Evolutionary conservation across 2,113 vertebrate genomes (phyloP), one percentile per base, ranked within the genome.

Genomic region (Felis chaus): DNA sequence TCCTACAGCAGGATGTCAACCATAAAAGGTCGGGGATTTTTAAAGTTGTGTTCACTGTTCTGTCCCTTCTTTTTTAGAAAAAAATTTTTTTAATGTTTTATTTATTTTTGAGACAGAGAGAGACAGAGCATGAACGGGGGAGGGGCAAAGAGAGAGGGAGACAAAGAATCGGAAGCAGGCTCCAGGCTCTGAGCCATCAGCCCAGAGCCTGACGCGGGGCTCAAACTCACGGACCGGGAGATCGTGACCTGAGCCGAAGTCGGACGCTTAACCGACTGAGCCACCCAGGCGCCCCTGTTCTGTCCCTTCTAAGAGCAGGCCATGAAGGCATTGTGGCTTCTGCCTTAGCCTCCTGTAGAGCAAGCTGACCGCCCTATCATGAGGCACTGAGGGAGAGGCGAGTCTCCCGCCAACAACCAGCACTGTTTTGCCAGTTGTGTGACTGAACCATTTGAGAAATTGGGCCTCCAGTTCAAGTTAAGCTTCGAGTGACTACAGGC

Each of bases 321-420:
- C 16, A 1, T 18, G 18, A 50, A 29, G 36, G 71, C 27, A 0
- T 13, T 39, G 36, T 1, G 18, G n/a, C 48, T 76, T 39, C 53
- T 66, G 29, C 39, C 27, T 33, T 86, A 6, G 3, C 16, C 69
- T 74, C 36, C 33, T 61, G 2, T 25, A 25, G 23, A 63, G 7
- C 19, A 65, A 63, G 57, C 27, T 29, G 78, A n/a, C 19, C 41
- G 1, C 4, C 4, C 0, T 31, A 12, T 61, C 23, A 2, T 15
- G 19, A n/a, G 25, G 29, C 21, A 2, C 3, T 27, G 12, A 13
- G 19, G 19, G 45, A 48, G 80, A 66, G 31, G n/a, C 6, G 9
- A 50, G 21, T 3, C 23, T n/a, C 3, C 45, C 0, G 0, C 19
- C 65, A n/a, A 25, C 16, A 5, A 1, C n/a, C 4, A 11, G 39